A percentile compares a stretch with the other conserved stretches of the same genome.
Conservation (phyloP, 2,888 invertebrate genomes). For the Polyploca ridens region DNA sequence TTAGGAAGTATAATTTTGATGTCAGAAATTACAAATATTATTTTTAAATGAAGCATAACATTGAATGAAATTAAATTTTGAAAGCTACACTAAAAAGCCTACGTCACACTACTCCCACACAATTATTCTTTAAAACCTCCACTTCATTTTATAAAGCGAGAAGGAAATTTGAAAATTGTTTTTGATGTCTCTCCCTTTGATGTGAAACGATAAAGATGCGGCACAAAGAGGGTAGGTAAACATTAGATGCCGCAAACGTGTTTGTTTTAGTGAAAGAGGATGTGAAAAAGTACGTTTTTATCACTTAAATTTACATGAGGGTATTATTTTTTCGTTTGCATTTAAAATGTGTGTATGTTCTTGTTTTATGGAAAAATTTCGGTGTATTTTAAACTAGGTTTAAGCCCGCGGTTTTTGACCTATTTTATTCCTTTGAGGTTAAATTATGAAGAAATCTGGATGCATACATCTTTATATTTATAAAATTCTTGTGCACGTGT, state of each 20-base stretch:
- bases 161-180: slow-evolving; percentile 12
- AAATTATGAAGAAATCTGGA: too few species aligned
- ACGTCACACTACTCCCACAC: neutral
- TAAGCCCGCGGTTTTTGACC: neutral
- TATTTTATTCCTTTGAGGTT: too few species aligned
- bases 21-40: too few species aligned
- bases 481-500: too few species aligned
- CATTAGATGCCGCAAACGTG: slow-evolving; percentile 3
- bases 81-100: too few species aligned
- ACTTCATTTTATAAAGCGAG: neutral
- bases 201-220: slow-evolving; percentile 5
- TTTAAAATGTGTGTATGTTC: neutral
- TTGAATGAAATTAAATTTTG: too few species aligned
- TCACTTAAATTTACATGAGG: slow-evolving; percentile 4
- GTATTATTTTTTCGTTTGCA: neutral
- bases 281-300: neutral
- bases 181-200: slow-evolving; percentile 9
- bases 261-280: slow-evolving; percentile 1
- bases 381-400: neutral
- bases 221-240: slow-evolving; percentile 8
- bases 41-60: too few species aligned
- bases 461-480: too few species aligned
- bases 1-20: too few species aligned
- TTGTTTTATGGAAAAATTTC: neutral
- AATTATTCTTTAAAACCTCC: neutral